These are phyloP conservation scores for Euplagia quadripunctaria DNA, from an alignment of 2,888 invertebrate species.

Conservation along the genomic window DNA sequence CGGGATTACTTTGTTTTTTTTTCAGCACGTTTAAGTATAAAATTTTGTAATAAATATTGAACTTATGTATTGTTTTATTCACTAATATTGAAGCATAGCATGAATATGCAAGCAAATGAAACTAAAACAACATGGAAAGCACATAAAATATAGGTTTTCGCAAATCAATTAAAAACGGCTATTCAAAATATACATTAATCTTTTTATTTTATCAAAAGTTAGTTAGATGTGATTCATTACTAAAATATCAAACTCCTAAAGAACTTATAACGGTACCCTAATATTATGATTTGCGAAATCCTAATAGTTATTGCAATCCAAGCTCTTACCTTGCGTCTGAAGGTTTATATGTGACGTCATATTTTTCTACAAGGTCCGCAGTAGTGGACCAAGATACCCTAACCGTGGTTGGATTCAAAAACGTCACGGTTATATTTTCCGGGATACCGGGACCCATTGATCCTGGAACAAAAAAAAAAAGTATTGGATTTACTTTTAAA, in stretches of 20 bases:
- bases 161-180: conserved; percentile 25
- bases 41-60: not conserved
- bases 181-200: no score
- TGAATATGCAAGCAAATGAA: not conserved
- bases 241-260: not conserved
- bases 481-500: no score
- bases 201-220: no score
- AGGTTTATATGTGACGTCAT: conserved; percentile 96
- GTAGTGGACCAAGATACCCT: conserved; percentile 95
- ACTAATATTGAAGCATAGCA: not conserved
- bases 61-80: not conserved
- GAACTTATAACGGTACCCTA: not conserved
- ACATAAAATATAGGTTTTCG: conserved; percentile 32
- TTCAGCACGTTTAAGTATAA: no score
- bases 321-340: conserved; percentile 95
- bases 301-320: conserved; percentile 20
- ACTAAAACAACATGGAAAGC: conserved; percentile 24
- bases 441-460: conserved; percentile 93
- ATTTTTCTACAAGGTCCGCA: conserved; percentile 94
- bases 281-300: conserved; percentile 12
- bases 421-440: conserved; percentile 96
- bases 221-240: no score
- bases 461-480: conserved; percentile 82
- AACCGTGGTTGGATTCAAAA: conserved; percentile 94
- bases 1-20: no score